Conservation (phyloP, 1,140 invertebrate genomes). For the Camponotus floridanus region DNA sequence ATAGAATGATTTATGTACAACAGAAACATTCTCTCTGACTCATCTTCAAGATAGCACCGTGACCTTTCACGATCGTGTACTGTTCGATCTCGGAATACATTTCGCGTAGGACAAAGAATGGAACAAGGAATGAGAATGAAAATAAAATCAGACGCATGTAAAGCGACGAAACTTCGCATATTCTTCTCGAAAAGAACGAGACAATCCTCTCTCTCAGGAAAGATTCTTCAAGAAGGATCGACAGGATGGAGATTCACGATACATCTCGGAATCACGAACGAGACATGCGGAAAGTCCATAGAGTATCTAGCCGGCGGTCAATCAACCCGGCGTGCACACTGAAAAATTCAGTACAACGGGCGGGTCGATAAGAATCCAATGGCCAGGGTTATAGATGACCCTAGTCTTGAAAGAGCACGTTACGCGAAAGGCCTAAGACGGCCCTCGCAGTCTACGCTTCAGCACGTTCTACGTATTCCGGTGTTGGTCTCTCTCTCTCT, state of each 20-base stretch:
- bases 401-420: constrained; percentile 74
- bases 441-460: constrained; percentile 56
- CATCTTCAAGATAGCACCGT: constrained; percentile 47
- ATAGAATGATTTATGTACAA: constrained; percentile 69
- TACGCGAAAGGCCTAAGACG: constrained; percentile 56
- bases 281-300: neutral
- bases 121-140: neutral
- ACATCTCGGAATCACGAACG: constrained; percentile 50
- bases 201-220: neutral
- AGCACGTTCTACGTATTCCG: constrained; percentile 35
- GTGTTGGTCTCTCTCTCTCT: neutral
- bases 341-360: constrained; percentile 75
- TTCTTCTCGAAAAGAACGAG: neutral
- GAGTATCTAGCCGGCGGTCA: constrained; percentile 57
- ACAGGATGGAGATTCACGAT: constrained; percentile 12
- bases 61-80: constrained; percentile 46
- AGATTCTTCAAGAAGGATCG: neutral
- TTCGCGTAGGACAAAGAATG: constrained; percentile 1
- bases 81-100: constrained; percentile 55
- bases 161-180: neutral
- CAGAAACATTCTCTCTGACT: constrained; percentile 57
- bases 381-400: constrained; percentile 75
- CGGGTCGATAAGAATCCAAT: constrained; percentile 79
- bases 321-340: constrained; percentile 65
- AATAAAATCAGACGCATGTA: neutral